Evolutionary conservation across 2,888 invertebrate species (phyloP).

Genomic region (Hipparchia sbordonii): DNA sequence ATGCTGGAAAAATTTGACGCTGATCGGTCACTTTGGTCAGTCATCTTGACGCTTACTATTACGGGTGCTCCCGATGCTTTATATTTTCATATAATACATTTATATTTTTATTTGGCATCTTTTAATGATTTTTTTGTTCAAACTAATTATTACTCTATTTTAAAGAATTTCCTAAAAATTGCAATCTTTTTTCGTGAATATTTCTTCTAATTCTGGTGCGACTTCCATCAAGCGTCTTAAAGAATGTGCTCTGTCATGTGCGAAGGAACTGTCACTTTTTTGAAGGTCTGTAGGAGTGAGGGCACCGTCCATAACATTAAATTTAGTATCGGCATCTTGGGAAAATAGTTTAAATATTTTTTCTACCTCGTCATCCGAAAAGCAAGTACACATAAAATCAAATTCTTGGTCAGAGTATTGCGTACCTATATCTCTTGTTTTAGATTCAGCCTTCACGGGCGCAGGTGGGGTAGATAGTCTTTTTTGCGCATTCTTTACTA

Average conservation of each 20-base stretch:
- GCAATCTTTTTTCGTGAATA: constrained; percentile 60
- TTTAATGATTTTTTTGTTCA: neutral
- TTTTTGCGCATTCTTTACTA: constrained; percentile 56
- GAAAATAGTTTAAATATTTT: constrained; percentile 44
- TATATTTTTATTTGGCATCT: neutral
- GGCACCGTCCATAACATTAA: constrained; percentile 46
- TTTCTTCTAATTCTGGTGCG: constrained; percentile 57
- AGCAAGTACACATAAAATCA: constrained; percentile 62
- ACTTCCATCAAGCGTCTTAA: constrained; percentile 53
- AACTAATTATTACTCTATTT: neutral
- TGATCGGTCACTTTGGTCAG: no score
- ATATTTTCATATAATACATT: neutral
- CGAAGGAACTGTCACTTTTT: constrained; percentile 50
- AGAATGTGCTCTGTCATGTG: constrained; percentile 53
- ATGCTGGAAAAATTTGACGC: no score
- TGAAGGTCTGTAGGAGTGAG: constrained; percentile 47
- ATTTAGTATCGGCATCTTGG: constrained; percentile 36
- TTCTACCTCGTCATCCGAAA: constrained; percentile 57
- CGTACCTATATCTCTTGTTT: constrained; percentile 53
- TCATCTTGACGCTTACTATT: no score
- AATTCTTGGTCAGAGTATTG: constrained; percentile 62
- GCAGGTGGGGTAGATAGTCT: constrained; percentile 41
- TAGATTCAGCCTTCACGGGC: constrained; percentile 44
- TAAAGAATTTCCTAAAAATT: constrained; percentile 22
- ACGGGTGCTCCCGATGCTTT: neutral